These are phyloP conservation scores for Nemotelus nigrinus DNA, from an alignment of 2,888 invertebrate genomes.

Conservation along the genomic window DNA sequence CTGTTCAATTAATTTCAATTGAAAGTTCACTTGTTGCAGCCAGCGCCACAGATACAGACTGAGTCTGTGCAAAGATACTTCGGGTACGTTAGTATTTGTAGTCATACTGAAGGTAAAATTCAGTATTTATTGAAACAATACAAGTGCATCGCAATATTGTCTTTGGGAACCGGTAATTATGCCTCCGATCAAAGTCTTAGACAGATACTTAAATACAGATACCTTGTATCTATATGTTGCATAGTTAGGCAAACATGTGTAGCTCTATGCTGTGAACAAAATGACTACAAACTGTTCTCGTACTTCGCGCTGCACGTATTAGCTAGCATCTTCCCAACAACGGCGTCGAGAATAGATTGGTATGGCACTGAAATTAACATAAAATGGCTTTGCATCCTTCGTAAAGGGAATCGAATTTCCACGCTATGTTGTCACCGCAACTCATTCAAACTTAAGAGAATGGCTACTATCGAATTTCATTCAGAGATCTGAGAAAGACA, in stretches of 20 bases:
- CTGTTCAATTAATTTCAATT: conserved; percentile 38
- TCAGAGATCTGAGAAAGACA: conserved; percentile 18
- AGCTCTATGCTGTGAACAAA: too few relatives aligned
- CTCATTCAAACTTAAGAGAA: not conserved
- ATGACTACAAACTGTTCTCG: not conserved
- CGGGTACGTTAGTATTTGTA: not conserved
- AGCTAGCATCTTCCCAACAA: not conserved
- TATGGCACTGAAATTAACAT: conserved; percentile 47
- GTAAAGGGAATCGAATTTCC: conserved; percentile 34
- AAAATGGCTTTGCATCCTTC: conserved; percentile 46
- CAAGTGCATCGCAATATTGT: conserved; percentile 15
- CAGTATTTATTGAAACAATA: conserved; percentile 14
- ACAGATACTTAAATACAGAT: not conserved
- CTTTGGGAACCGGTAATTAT: conserved; percentile 25
- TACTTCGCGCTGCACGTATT: not conserved
- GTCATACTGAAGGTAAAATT: not conserved
- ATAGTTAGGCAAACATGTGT: too few relatives aligned
- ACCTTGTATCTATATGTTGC: too few relatives aligned
- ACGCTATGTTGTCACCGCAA: not conserved
- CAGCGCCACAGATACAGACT: conserved; percentile 2
- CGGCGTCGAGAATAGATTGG: not conserved
- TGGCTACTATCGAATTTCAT: conserved; percentile 15
- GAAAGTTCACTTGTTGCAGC: conserved; percentile 38
- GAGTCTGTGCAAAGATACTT: conserved; percentile 5
- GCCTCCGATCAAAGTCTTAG: conserved; percentile 19